phyloP scores from a whole-genome alignment of 2,113 vertebrate species.

The Chlorodrepanis virens region DNA sequence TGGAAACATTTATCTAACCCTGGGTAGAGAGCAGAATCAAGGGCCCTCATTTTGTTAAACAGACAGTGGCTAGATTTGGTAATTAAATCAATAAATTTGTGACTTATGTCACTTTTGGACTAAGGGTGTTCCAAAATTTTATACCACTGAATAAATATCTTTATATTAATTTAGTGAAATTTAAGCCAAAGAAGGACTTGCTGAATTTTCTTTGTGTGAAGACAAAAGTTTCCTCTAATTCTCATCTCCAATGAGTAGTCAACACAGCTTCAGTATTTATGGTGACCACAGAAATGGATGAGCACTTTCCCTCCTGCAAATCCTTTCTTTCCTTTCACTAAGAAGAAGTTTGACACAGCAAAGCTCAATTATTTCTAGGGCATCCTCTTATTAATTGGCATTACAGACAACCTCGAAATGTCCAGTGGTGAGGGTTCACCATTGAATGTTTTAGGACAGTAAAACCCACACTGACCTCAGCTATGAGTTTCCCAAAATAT shows the following conservation, averaged over 20 bases:
- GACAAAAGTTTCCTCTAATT: neutral
- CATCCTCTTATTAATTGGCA: neutral
- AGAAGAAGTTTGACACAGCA: neutral
- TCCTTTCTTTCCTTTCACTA: neutral
- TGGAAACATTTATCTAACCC: neutral
- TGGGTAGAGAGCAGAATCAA: neutral
- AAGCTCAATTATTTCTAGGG: neutral
- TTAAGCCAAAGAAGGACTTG: neutral
- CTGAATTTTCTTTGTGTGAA: neutral
- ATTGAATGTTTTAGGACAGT: neutral
- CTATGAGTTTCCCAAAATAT: neutral
- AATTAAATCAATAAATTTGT: neutral
- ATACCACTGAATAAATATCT: neutral
- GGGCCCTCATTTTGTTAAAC: neutral
- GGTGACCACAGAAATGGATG: neutral
- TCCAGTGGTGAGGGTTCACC: neutral
- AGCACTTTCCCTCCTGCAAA: neutral
- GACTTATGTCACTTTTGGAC: neutral
- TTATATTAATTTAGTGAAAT: neutral
- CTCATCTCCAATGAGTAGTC: neutral
- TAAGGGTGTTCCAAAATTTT: neutral
- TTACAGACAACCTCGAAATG: neutral
- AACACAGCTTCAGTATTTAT: neutral
- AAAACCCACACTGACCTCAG: neutral
- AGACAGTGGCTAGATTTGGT: neutral